Evolutionary conservation across 2,797 vertebrate species (phyloP), one percentile per base, ranked within the genome.

Genomic region (Dendrocincla fuliginosa): DNA sequence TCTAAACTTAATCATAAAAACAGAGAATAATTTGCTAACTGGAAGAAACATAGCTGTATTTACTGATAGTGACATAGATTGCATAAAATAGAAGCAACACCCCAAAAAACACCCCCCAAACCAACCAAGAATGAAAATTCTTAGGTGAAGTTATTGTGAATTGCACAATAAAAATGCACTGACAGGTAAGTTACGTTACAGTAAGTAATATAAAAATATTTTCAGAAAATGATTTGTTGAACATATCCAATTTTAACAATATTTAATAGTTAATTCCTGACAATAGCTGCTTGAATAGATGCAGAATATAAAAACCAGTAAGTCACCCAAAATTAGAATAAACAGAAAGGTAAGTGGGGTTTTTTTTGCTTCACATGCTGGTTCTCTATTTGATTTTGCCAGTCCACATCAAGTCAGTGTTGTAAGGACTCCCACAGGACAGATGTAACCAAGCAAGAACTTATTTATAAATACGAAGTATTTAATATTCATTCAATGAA

Each of bases 11-110:
- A 81, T 42, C 10, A 67, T 19, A 79, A 87, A 78, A 87, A 44
- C 9, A 68, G 0, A 78, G 47, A 87, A n/a, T 2, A 16, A 33
- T 37, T 80, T 63, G 5, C 10, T 4, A 2, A 8, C 5, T 25
- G 19, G 6, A 86, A 75, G 13, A 78, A 90, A 84, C 5, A 52
- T 2, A 37, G 5, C 10, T 70, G 0, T 39, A 37, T 46, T 67
- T 49, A 7, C 47, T 61, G 57, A 28, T 63, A 53, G 30, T 39
- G 3, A 83, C 20, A 75, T 0, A 41, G 18, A 71, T 5, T n/a
- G 20, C 10, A 73, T 47, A 55, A 82, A 57, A 77, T 5, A 59
- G 4, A 8, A 44, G 30, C 15, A 59, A 63, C 19, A 67, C 52
- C 16, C 65, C 12, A n/a, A 61, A 79, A 86, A 28, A 1, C 16